phyloP scores from a whole-genome alignment of 92 coral and sea anemone genomes.

The Porites rus region DNA sequence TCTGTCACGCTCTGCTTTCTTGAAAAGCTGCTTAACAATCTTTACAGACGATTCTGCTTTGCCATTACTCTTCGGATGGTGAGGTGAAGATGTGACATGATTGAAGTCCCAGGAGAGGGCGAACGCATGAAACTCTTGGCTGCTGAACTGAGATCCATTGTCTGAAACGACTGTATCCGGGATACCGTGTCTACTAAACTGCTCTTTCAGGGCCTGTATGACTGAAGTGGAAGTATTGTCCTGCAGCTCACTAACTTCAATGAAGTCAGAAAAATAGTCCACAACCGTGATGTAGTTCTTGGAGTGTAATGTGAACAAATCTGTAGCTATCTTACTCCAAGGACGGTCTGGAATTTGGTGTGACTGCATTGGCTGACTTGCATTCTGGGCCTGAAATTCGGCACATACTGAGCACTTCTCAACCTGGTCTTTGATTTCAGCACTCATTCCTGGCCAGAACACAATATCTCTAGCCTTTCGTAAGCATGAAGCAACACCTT shows the following conservation, averaged over 20 bases:
- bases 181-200: constrained; percentile 25
- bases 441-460: too few species aligned
- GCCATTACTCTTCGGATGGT: constrained; percentile 13
- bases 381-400: too few species aligned
- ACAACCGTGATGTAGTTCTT: too few species aligned
- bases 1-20: constrained; percentile 21
- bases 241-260: constrained; percentile 17
- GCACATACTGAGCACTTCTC: too few species aligned
- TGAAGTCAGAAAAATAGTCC: constrained; percentile 41
- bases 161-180: constrained; percentile 42
- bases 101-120: constrained; percentile 39
- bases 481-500: too few species aligned
- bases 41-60: constrained; percentile 33
- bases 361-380: too few species aligned
- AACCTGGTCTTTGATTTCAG: too few species aligned
- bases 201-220: constrained; percentile 38
- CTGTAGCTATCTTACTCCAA: too few species aligned
- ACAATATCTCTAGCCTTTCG: too few species aligned
- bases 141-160: constrained; percentile 44
- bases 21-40: constrained; percentile 17
- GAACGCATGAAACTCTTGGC: constrained; percentile 34
- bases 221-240: constrained; percentile 33
- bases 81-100: constrained; percentile 43
- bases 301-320: too few species aligned
- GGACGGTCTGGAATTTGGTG: too few species aligned